Evolutionary conservation across 2,888 invertebrate genomes (phyloP), one percentile per base, ranked within the genome.

Genomic region (Escarpia spicata): DNA sequence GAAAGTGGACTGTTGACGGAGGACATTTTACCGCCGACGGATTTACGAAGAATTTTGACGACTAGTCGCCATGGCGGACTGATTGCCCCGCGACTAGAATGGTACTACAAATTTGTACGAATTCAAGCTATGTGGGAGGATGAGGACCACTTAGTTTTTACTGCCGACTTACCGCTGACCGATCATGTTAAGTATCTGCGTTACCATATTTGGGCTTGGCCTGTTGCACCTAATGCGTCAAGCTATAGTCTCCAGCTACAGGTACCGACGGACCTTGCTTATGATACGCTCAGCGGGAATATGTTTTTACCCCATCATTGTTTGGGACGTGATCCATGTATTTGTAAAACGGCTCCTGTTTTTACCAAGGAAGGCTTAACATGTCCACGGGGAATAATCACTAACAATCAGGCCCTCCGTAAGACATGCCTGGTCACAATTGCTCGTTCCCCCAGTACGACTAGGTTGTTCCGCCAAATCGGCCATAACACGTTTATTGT

Each of bases 1-100:
- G 91, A 91, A 43, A n/a, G 8, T n/a, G 91, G 91, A 91, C 43
- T n/a, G 43, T 43, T 91, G n/a, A 91, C 91, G 12, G 91, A 91
- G 43, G 91, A 43, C 31, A 91, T 91, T 43, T n/a, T 91, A 43
- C 43, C 12, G 43, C 91, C 91, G 43, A 44, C 91, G 2, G 91
- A 91, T 9, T 19, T 91, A 91, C 12, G n/a, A 10, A 31, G 19
- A 2, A 9, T 19, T 43, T n/a, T 91, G n/a, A n/a, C 31, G n/a
- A 43, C 43, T n/a, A 43, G 91, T 43, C n/a, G 45, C n/a, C 45
- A n/a, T 8, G 43, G n/a, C 8, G 91, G 91, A 43, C 43, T 91
- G n/a, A n/a, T n/a, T 37, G 45, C 43, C 91, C 91, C 12, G 43
- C 91, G n/a, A n/a, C 43, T 90, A 2, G 43, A 31, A 19, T 91